Evolutionary conservation across 92 coral and sea anemone genomes (phyloP).

Genomic region (Epizoanthus ramosus): DNA sequence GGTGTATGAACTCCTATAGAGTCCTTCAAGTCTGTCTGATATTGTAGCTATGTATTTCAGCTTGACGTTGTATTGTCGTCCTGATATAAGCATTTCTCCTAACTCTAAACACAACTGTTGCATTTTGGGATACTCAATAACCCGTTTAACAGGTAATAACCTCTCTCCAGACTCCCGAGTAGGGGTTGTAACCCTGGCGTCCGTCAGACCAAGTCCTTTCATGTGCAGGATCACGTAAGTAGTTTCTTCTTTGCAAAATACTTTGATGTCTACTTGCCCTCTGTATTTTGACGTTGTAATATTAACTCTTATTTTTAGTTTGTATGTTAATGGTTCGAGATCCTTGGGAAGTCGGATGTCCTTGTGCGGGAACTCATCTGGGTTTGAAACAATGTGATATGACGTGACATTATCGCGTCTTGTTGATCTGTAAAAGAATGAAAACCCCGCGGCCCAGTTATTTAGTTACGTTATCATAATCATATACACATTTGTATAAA

Average conservation of each 20-base stretch:
- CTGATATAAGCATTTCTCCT: conserved; percentile 9
- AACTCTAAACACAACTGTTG: conserved; percentile 63
- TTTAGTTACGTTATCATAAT: too few species aligned
- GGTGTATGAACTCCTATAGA: conserved; percentile 55
- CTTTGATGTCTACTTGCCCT: conserved; percentile 48
- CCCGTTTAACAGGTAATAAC: conserved; percentile 15
- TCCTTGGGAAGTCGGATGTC: conserved; percentile 55
- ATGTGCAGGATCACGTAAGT: conserved; percentile 56
- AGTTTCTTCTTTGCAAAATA: conserved; percentile 52
- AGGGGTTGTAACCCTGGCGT: conserved; percentile 32
- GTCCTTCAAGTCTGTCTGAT: conserved; percentile 56
- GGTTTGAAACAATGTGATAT: conserved; percentile 42
- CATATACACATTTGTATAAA: too few species aligned
- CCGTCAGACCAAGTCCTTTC: conserved; percentile 41
- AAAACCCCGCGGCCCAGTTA: too few species aligned
- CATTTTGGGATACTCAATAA: conserved; percentile 31
- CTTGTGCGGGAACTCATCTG: conserved; percentile 47
- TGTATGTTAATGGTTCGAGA: conserved; percentile 58
- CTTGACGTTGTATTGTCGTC: conserved; percentile 32
- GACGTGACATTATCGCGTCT: conserved; percentile 1
- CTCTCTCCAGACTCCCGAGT: conserved; percentile 12
- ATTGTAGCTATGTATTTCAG: conserved; percentile 47
- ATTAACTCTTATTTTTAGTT: conserved; percentile 59
- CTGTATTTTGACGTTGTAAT: conserved; percentile 52
- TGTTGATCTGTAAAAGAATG: conserved; percentile 6